Evolutionary conservation across 2,113 vertebrate species (phyloP), one percentile per base, ranked within the genome.

Genomic region (Pholis gunnellus): DNA sequence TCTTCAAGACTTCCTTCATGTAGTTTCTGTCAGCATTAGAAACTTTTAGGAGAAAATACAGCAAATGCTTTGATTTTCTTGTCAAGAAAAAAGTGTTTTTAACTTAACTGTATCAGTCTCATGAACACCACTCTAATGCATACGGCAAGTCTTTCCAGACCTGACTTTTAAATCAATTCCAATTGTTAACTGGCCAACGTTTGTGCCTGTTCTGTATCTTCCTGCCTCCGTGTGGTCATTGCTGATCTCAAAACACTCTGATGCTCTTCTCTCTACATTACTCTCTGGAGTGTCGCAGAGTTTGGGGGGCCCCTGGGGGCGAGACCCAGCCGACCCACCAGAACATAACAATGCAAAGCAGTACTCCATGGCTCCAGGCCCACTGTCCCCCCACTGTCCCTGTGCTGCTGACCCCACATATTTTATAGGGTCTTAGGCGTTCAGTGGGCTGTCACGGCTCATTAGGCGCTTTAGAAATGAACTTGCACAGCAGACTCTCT

Each of bases 401-500:
- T 15, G 44, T 2, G 72, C 75, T 73, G 86, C 83, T 91, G 89
- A 93, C 91, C 91, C 81, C 88, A 89, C 92, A 93, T 92, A 87
- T 90, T 91, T 91, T 85, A 91, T 91, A 81, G 74, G 86, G 84
- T 88, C 87, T 87, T 85, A 72, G 84, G 71, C 83, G 48, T 84
- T 94, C 89, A 88, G 81, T 83, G 79, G 75, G 72, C 88, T 86
- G 89, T 93, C 91, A 91, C 52, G 69, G 90, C 79, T 90, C 89
- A 92, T 94, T 93, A 91, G 29, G 61, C 38, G 79, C 81, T 88
- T 85, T 82, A 86, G 77, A 89, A 88, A 91, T 90, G 84, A 92
- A 88, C 85, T 88, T 87, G 81, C 89, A 81, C 91, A 87, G 90
- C 81, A 72, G 80, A 86, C 77, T 82, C 72, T 83, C 34, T 60